phyloP scores from a whole-genome alignment of 2,888 invertebrate species.

The Baccha elongata region DNA sequence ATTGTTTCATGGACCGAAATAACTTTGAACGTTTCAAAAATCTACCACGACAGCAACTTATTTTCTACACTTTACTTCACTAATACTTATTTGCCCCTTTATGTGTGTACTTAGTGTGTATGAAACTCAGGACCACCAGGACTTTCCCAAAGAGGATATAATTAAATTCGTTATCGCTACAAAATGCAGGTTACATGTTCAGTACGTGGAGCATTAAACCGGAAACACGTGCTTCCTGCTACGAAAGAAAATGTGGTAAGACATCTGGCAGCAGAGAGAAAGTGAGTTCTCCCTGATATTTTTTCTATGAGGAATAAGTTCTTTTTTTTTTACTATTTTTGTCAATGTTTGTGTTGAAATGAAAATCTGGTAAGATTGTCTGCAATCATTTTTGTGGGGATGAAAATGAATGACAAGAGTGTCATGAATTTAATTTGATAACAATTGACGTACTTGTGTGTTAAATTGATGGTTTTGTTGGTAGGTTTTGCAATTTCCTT shows the following conservation, averaged over 20 bases:
- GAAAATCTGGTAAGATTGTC: slow-evolving; percentile 21
- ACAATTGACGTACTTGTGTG: not conserved
- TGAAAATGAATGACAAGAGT: too few relatives aligned
- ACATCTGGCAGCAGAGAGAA: slow-evolving; percentile 5
- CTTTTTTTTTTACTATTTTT: not conserved
- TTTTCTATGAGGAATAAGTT: not conserved
- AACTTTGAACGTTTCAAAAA: not conserved
- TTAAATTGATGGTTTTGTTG: too few relatives aligned
- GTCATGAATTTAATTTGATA: not conserved
- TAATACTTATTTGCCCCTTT: slow-evolving; percentile 2
- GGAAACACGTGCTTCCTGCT: slow-evolving; percentile 37
- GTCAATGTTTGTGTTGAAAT: not conserved
- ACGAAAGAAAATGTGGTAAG: not conserved
- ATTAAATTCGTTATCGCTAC: slow-evolving; percentile 54
- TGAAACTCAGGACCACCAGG: slow-evolving; percentile 11
- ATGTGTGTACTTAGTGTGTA: not conserved
- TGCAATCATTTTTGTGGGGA: not conserved
- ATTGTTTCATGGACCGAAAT: not conserved
- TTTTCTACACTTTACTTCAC: slow-evolving; percentile 28
- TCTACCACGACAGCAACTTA: slow-evolving; percentile 10
- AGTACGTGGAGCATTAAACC: slow-evolving; percentile 23
- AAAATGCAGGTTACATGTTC: slow-evolving; percentile 45
- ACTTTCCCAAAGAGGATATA: slow-evolving; percentile 47
- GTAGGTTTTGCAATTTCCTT: too few relatives aligned
- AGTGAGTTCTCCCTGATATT: not conserved